A percentile compares a stretch with the other conserved stretches of the same genome.
Conservation (phyloP, 2,113 vertebrate species). For the Mystacornis crossleyi region DNA sequence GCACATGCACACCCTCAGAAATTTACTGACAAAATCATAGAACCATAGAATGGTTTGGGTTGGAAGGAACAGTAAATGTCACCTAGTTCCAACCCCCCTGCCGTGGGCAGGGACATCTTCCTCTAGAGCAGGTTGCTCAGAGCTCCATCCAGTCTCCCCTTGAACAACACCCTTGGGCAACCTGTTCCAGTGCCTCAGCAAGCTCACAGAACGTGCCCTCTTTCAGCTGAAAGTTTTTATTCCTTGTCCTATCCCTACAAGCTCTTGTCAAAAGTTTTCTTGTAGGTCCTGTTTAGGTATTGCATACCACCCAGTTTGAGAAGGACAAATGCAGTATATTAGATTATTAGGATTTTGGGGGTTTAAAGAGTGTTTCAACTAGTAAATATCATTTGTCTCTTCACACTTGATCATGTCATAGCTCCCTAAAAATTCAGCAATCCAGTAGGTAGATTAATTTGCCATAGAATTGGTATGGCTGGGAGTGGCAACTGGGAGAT, state of each 20-base stretch:
- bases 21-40: not conserved
- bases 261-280: not conserved
- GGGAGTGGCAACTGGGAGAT: not conserved
- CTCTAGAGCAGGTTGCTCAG: not conserved
- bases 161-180: not conserved
- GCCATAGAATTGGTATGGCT: not conserved
- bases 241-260: not conserved
- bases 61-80: not conserved
- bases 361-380: not conserved
- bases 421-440: not conserved
- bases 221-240: not conserved
- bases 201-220: not conserved
- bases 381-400: not conserved
- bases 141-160: not conserved
- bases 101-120: not conserved
- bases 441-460: not conserved
- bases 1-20: not conserved
- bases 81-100: not conserved
- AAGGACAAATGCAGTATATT: not conserved
- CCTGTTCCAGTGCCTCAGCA: not conserved
- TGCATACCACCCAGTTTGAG: not conserved
- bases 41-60: not conserved
- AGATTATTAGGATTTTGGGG: not conserved
- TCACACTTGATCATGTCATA: not conserved
- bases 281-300: accelerated